Base-by-base conservation (phyloP, 2,113 vertebrate species). In the Pterocles burchelli region DNA sequence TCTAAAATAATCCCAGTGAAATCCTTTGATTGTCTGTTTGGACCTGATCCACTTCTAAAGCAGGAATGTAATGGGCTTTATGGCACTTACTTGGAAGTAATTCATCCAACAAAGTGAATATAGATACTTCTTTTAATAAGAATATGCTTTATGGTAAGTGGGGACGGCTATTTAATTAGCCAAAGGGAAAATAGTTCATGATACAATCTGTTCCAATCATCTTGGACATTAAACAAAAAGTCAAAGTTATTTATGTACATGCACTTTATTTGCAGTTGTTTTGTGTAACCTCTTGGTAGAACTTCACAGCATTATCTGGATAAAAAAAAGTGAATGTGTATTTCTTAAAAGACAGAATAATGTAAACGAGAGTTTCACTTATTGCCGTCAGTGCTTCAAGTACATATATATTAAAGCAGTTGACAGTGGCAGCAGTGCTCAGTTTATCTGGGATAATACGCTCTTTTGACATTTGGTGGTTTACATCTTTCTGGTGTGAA, bases 11-110 rank as follows among this genome's bases (percentile, higher is more conserved):
- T 99, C 99, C 98, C 97, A 98, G 96, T 98, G 98, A 99, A 99
- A 99, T 99, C 98, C 98, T 99, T 99, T 99, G 99, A 99, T 99
- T 99, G 99, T 99, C 98, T 98, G 98, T 99, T 99, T 99, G 99
- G 99, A 99, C 97, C 95, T 71, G 97, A 98, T 99, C 99, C 99
- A 99, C 99, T 98, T 98, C 97, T 98, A 98, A 98, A 99, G 98
- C 98, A 99, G 97, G 97, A 96, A 97, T 98, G 98, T 99, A 99
- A 99, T 99, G 99, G 99, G 98, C 98, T 99, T 98, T 98, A 98
- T 99, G 98, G 99, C 99, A 99, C 98, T 99, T 98, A 98, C 98
- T 98, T 98, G 98, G 96, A 98, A 98, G 98, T 98, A 98, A 98
- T 99, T 99, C 99, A 98, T 99, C 98, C 99, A 97, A 95, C 93